Conservation (phyloP, 2,888 invertebrate genomes). For the Phaonia tiefii region DNA sequence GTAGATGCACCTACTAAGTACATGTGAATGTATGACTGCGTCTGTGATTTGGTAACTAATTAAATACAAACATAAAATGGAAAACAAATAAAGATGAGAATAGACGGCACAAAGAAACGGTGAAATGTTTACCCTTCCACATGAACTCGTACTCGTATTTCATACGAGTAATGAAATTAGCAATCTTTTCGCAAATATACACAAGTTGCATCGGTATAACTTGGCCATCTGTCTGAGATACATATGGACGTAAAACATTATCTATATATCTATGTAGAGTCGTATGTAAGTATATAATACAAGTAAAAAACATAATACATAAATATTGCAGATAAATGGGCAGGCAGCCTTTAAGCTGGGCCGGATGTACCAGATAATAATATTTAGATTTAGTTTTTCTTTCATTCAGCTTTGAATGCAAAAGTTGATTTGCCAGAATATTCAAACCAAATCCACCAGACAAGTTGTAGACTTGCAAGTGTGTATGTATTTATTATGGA, state of each 20-base stretch:
- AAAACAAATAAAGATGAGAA: slow-evolving; percentile 24
- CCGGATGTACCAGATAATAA: slow-evolving; percentile 42
- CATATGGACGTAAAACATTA: background rate
- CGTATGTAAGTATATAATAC: background rate
- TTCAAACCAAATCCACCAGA: background rate
- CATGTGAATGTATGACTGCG: slow-evolving; percentile 12
- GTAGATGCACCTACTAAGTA: background rate
- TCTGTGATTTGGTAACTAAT: slow-evolving; percentile 25
- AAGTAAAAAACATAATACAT: background rate
- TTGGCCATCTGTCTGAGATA: slow-evolving; percentile 32
- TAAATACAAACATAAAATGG: slow-evolving; percentile 20
- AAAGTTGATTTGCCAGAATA: slow-evolving; percentile 15
- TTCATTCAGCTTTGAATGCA: background rate
- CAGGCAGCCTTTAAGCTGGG: slow-evolving; percentile 27
- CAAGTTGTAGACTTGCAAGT: background rate
- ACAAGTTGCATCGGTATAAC: background rate
- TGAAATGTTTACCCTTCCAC: background rate
- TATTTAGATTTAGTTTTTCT: slow-evolving; percentile 24
- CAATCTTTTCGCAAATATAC: slow-evolving; percentile 27
- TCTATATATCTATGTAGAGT: background rate
- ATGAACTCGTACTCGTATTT: slow-evolving; percentile 22
- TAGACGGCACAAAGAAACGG: background rate
- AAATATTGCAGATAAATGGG: slow-evolving; percentile 25
- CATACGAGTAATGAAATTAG: slow-evolving; percentile 12
- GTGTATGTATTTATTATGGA: too few species aligned